These are phyloP conservation scores for Bedellia somnulentella DNA, from an alignment of 2,888 invertebrate genomes.

Conservation along the genomic window DNA sequence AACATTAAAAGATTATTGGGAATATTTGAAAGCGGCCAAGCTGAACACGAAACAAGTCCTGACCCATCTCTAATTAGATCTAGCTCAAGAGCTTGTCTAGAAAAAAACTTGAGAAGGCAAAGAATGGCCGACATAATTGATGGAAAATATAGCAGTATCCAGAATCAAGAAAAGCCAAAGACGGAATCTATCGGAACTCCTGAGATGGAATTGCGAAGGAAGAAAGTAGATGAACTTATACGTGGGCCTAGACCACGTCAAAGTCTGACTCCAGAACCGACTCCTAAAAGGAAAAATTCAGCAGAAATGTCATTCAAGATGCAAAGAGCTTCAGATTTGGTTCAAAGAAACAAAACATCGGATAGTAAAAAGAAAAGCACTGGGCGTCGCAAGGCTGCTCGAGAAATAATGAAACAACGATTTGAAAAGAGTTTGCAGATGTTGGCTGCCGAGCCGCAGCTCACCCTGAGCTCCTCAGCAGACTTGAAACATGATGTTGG, in stretches of 20 bases:
- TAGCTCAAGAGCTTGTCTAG: slow-evolving; percentile 23
- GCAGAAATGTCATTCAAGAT: slow-evolving; percentile 60
- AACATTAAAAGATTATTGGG: slow-evolving; percentile 34
- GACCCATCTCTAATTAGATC: slow-evolving; percentile 22
- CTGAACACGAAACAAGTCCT: slow-evolving; percentile 28
- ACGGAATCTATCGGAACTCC: slow-evolving; percentile 28
- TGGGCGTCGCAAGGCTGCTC: slow-evolving; percentile 31
- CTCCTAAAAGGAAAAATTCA: slow-evolving; percentile 21
- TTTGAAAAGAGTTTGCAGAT: slow-evolving; percentile 87
- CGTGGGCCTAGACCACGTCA: slow-evolving; percentile 9
- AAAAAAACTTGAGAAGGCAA: slow-evolving; percentile 30
- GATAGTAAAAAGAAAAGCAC: slow-evolving; percentile 24
- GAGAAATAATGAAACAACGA: slow-evolving; percentile 74
- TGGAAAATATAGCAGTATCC: slow-evolving; percentile 27
- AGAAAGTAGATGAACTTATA: slow-evolving; percentile 31
- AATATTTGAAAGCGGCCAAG: slow-evolving; percentile 30
- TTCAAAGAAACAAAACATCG: slow-evolving; percentile 70
- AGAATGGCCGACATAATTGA: slow-evolving; percentile 39
- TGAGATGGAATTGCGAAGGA: slow-evolving; percentile 33
- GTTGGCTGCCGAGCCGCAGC: slow-evolving; percentile 75
- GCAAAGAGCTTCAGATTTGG: slow-evolving; percentile 73
- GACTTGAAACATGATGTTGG: slow-evolving; percentile 80
- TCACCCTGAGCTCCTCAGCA: slow-evolving; percentile 57
- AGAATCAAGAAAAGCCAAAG: slow-evolving; percentile 27
- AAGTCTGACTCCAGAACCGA: slow-evolving; percentile 14